Conservation (phyloP, 2,888 invertebrate genomes). For the Philereme transversata region DNA sequence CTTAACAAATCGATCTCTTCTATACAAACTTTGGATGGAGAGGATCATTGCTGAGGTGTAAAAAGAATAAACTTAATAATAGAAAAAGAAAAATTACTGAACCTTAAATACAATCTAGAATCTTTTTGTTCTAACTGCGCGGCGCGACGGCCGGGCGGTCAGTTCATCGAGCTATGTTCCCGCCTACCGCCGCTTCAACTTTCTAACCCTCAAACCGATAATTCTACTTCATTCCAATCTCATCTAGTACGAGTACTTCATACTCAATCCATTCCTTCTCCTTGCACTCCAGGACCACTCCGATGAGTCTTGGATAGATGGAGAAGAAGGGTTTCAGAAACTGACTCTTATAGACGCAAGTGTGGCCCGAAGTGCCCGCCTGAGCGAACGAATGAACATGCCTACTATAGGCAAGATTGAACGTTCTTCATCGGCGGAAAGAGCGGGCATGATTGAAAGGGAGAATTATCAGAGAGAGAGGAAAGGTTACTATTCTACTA, state of each 20-base stretch:
- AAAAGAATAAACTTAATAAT: too few species aligned
- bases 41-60: too few species aligned
- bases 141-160: too few species aligned
- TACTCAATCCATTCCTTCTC: not conserved
- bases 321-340: slow-evolving; percentile 43
- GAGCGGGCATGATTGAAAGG: slow-evolving; percentile 63
- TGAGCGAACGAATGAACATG: slow-evolving; percentile 54
- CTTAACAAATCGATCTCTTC: too few species aligned
- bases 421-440: slow-evolving; percentile 65
- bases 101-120: too few species aligned
- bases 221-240: too few species aligned
- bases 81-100: too few species aligned
- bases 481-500: slow-evolving; percentile 53
- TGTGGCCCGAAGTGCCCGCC: slow-evolving; percentile 46
- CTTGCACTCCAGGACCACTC: slow-evolving; percentile 42
- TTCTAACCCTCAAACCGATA: too few species aligned
- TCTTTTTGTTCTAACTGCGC: too few species aligned
- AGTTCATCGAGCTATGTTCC: too few species aligned
- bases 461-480: slow-evolving; percentile 66
- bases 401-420: slow-evolving; percentile 59
- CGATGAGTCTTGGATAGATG: slow-evolving; percentile 63
- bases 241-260: not conserved
- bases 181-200: too few species aligned
- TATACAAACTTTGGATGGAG: too few species aligned
- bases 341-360: slow-evolving; percentile 57